Conservation (phyloP, 1,140 invertebrate species). For the Lamellibrachia luymesi region DNA sequence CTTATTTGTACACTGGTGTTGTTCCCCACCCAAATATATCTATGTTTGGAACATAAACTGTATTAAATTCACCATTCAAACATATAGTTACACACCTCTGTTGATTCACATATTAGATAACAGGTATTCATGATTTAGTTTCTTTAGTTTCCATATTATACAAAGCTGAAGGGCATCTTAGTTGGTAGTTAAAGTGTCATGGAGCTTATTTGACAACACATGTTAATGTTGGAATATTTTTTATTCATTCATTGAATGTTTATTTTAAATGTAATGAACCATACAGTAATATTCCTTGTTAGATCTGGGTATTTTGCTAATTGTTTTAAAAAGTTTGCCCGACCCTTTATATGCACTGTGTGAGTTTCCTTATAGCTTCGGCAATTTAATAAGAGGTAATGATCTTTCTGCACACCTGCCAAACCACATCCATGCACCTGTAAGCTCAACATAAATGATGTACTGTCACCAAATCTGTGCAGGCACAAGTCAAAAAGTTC, state of each 20-base stretch:
- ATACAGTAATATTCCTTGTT: too few relatives aligned
- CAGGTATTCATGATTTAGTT: background rate
- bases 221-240: too few relatives aligned
- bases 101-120: background rate
- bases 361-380: too few relatives aligned
- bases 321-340: too few relatives aligned
- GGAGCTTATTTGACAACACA: too few relatives aligned
- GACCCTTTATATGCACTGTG: too few relatives aligned
- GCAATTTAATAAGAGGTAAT: too few relatives aligned
- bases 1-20: too few relatives aligned
- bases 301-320: too few relatives aligned
- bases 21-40: background rate
- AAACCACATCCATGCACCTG: background rate
- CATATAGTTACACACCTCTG: background rate
- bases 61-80: background rate
- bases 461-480: background rate
- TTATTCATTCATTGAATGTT: too few relatives aligned
- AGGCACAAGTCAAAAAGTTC: background rate
- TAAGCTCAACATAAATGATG: background rate
- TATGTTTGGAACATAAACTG: background rate
- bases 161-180: background rate
- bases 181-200: background rate
- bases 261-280: too few relatives aligned
- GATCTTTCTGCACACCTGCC: background rate
- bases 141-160: background rate